Evolutionary conservation across 1,140 invertebrate genomes (phyloP), one percentile per base, ranked within the genome.

Genomic region (Gerris buenoi): DNA sequence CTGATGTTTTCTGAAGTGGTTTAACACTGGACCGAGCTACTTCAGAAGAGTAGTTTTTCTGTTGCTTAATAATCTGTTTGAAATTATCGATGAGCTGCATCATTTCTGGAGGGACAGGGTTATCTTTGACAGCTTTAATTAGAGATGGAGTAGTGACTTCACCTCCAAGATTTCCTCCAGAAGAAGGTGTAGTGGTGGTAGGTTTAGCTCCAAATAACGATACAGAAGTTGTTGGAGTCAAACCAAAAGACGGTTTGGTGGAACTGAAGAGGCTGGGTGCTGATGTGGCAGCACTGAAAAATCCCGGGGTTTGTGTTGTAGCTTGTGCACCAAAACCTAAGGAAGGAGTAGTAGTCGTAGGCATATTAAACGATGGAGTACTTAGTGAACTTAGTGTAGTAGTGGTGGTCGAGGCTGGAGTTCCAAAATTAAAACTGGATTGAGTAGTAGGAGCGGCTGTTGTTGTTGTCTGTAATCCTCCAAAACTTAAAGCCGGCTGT

Each of bases 1-100:
- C 66, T 15, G 60, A 13, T 15, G 61, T 60, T 63, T 67, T 67
- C 3, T 22, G 28, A 23, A 67, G 28, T 15, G 59, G 66, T 63
- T 67, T 67, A 1, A 67, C n/a, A 60, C 66, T 67, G 27, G 66
- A 56, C 1, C 60, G 27, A 23, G 25, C 25, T 28, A 67, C 61
- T 60, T 62, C 66, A 1, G 66, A 67, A 1, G 60, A 63, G 22
- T 60, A 29, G n/a, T 28, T 26, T 63, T 67, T 67, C 27, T 67
- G 66, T 26, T 67, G 58, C 27, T 67, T 67, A 1, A 63, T 28
- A 25, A 63, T 29, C 5, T 27, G n/a, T 25, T 63, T 62, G 59
- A 67, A 63, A 56, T n/a, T 33, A 18, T 67, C 60, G 5, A 63
- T 33, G 1, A 63, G 29, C 22, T 26, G 2, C 25, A 63, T 63